phyloP scores from a whole-genome alignment of 2,113 vertebrate genomes.

The Nothoprocta perdicaria region DNA sequence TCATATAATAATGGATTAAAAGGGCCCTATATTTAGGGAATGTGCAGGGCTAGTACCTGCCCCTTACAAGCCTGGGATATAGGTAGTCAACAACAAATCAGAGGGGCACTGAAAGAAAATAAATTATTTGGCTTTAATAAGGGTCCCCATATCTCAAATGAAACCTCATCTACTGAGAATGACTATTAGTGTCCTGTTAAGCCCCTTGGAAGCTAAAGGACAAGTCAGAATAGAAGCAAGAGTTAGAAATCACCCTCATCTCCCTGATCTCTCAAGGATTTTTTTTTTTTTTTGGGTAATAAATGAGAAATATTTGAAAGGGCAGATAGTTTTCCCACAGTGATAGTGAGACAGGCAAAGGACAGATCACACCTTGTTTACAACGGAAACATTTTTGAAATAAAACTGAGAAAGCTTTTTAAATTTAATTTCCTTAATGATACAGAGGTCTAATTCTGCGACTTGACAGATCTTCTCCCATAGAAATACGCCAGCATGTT shows the following conservation, averaged over 20 bases:
- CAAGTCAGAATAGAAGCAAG: not conserved
- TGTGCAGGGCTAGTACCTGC: not conserved
- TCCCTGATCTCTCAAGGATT: not conserved
- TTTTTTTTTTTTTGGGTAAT: not conserved
- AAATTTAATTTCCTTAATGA: not conserved
- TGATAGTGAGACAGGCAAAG: not conserved
- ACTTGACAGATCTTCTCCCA: not conserved
- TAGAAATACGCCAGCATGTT: not conserved
- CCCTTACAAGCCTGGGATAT: accelerated
- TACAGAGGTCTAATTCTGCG: not conserved
- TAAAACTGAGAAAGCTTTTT: not conserved
- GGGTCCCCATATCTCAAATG: not conserved
- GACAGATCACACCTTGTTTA: not conserved
- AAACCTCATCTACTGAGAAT: not conserved
- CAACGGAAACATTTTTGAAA: not conserved
- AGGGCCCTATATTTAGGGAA: not conserved
- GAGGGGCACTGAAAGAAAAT: not conserved
- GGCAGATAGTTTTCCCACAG: not conserved
- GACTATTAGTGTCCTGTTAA: not conserved
- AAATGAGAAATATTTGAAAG: not conserved
- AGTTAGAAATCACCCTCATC: not conserved
- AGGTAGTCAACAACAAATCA: not conserved
- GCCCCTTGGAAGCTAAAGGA: not conserved
- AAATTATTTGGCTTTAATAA: not conserved
- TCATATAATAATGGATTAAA: not conserved